A percentile compares a stretch with the other conserved stretches of the same genome.
Conservation (phyloP, 2,888 invertebrate genomes). For the Encarsia formosa region DNA sequence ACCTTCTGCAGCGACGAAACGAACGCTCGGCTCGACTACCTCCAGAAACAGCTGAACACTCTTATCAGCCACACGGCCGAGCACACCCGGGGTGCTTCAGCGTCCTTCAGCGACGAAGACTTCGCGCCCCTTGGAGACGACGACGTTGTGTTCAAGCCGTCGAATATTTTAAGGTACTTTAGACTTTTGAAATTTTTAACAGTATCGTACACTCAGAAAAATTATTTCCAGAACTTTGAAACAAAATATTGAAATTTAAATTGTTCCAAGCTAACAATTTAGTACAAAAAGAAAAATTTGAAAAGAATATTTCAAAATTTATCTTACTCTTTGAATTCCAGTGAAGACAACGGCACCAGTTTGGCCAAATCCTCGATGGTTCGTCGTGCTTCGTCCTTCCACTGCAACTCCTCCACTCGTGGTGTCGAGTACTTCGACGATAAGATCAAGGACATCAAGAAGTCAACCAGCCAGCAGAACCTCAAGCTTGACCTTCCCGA, state of each 20-base stretch:
- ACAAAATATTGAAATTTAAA: constrained; percentile 8
- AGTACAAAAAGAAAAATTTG: not conserved
- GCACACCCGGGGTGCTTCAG: constrained; percentile 37
- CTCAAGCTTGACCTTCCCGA: constrained; percentile 23
- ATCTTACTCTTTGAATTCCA: too few species aligned
- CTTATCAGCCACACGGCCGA: constrained; percentile 41
- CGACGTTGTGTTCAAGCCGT: constrained; percentile 38
- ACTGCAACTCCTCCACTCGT: constrained; percentile 40
- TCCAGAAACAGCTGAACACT: constrained; percentile 40
- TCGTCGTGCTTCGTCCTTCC: constrained; percentile 48
- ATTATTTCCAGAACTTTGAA: constrained; percentile 3
- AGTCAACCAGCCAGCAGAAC: constrained; percentile 39
- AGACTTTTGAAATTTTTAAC: too few species aligned
- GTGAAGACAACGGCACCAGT: constrained; percentile 3
- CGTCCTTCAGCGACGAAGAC: constrained; percentile 36
- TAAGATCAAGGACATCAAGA: constrained; percentile 43
- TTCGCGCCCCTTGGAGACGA: constrained; percentile 31
- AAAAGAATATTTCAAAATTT: not conserved
- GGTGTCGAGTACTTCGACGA: constrained; percentile 40
- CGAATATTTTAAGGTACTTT: too few species aligned
- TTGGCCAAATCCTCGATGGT: constrained; percentile 24
- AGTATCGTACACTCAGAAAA: too few species aligned
- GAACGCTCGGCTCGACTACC: constrained; percentile 38
- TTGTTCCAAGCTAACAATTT: constrained; percentile 1
- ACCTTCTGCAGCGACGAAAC: constrained; percentile 39